Conservation (phyloP, 2,888 invertebrate species). For the Andrena fulva region DNA sequence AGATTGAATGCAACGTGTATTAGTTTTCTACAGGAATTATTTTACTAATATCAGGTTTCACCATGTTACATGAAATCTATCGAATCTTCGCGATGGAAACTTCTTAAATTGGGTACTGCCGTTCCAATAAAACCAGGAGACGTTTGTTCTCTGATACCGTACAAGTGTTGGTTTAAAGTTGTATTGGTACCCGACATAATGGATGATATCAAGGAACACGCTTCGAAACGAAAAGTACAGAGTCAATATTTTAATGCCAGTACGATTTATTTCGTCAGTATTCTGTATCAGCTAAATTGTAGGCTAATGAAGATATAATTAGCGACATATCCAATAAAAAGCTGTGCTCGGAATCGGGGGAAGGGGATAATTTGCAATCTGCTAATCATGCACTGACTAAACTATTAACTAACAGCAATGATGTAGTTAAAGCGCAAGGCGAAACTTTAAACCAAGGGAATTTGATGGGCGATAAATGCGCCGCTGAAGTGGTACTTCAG, state of each 20-base stretch:
- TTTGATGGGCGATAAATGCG: not conserved
- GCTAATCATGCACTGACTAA: not conserved
- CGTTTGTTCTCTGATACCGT: constrained; percentile 72
- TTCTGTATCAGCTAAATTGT: constrained; percentile 19
- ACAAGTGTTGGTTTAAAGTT: constrained; percentile 77
- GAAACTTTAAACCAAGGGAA: not conserved
- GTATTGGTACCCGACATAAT: constrained; percentile 52
- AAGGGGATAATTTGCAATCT: constrained; percentile 30
- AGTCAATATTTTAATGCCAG: not conserved
- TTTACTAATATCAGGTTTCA: constrained; percentile 69
- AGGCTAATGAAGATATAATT: constrained; percentile 41
- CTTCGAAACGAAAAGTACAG: constrained; percentile 71
- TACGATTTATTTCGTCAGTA: not conserved
- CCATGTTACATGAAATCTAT: constrained; percentile 72
- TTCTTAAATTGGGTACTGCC: constrained; percentile 66
- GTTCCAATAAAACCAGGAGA: constrained; percentile 72
- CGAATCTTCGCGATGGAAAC: constrained; percentile 67
- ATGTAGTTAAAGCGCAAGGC: not conserved
- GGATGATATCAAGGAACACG: constrained; percentile 46
- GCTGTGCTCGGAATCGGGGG: constrained; percentile 22
- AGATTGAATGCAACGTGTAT: not conserved
- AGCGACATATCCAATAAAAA: constrained; percentile 33
- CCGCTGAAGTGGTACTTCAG: not conserved
- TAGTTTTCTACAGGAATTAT: constrained; percentile 49
- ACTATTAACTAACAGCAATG: constrained; percentile 1